Conservation (phyloP, 2,888 invertebrate species). For the Lomographa bimaculata region DNA sequence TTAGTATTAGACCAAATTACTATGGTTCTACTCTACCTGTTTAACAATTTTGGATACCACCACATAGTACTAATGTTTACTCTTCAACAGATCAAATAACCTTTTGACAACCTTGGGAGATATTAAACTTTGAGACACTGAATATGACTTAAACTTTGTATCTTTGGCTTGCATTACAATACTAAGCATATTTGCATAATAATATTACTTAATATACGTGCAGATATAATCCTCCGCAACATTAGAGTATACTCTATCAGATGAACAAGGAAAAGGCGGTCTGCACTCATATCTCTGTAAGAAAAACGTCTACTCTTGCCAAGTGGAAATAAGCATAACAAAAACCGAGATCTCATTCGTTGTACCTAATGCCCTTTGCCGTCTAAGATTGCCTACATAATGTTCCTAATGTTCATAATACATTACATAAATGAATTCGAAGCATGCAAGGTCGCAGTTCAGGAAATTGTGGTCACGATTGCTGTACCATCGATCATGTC, state of each 20-base stretch:
- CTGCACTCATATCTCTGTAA: conserved; percentile 24
- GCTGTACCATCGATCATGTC: conserved; percentile 33
- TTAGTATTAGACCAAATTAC: no score
- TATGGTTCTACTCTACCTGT: no score
- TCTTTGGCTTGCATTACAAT: no score
- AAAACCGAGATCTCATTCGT: conserved; percentile 24
- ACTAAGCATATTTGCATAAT: no score
- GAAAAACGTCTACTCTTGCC: conserved; percentile 27
- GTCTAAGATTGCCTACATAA: conserved; percentile 19
- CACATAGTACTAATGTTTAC: no score
- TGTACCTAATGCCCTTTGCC: conserved; percentile 17
- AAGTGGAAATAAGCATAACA: conserved; percentile 26
- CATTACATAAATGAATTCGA: conserved; percentile 38
- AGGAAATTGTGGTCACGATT: conserved; percentile 40
- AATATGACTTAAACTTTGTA: no score
- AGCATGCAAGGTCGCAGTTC: conserved; percentile 44
- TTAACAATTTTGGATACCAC: no score
- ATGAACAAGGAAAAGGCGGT: conserved; percentile 32
- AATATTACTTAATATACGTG: conserved; percentile 3
- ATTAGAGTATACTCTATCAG: conserved; percentile 18
- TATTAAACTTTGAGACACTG: no score
- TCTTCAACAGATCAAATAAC: no score
- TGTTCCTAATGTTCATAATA: conserved; percentile 27
- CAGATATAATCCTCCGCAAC: conserved; percentile 1
- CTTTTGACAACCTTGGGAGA: no score